phyloP scores from a whole-genome alignment of 2,113 vertebrate genomes.

The Sinocyclocheilus rhinocerous region DNA sequence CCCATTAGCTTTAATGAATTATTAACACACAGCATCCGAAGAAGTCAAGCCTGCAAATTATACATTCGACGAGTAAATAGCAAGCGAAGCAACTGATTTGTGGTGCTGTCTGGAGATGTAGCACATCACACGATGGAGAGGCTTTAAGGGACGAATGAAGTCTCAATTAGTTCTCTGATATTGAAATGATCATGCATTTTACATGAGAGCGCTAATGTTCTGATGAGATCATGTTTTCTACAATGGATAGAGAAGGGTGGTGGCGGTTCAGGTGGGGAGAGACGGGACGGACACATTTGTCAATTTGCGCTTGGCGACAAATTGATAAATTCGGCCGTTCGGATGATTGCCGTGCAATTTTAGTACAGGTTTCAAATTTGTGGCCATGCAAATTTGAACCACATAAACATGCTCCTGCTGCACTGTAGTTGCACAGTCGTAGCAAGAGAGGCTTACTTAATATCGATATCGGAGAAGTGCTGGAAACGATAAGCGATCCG shows the following conservation, averaged over 20 bases:
- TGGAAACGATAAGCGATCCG: conserved; percentile 83
- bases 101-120: conserved; percentile 10
- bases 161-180: conserved; percentile 51
- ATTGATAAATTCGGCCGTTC: conserved; percentile 50
- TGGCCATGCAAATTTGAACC: conserved; percentile 65
- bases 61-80: conserved; percentile 28
- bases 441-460: conserved; percentile 78
- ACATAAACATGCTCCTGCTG: conserved; percentile 69
- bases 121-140: conserved; percentile 57
- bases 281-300: conserved; percentile 51
- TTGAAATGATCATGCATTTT: conserved; percentile 69
- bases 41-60: neutral
- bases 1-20: conserved; percentile 1
- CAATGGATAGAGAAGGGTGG: conserved; percentile 36
- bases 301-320: conserved; percentile 59
- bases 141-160: conserved; percentile 57
- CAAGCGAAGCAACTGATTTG: conserved; percentile 47
- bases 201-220: conserved; percentile 53
- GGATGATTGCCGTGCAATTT: conserved; percentile 55
- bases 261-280: conserved; percentile 13
- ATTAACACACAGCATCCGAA: neutral
- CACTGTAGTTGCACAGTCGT: conserved; percentile 60
- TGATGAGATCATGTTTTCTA: conserved; percentile 44
- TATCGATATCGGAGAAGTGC: conserved; percentile 80
- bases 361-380: conserved; percentile 70